phyloP scores from a whole-genome alignment of 2,888 invertebrate genomes.

The Eristalinus sepulchralis region DNA sequence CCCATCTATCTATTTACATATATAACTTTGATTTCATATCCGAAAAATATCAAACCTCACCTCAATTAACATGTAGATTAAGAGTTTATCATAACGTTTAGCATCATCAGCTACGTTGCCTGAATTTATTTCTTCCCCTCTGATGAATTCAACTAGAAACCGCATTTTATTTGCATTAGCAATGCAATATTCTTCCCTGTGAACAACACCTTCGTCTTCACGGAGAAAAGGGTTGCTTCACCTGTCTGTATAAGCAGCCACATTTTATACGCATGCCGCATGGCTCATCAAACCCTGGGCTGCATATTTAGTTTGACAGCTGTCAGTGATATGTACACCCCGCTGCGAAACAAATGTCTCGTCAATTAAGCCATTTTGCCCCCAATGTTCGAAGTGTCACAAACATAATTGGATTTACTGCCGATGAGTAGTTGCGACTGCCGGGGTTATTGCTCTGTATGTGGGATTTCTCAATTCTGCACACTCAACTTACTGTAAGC shows the following conservation, averaged over 20 bases:
- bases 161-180: constrained; percentile 36
- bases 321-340: constrained; percentile 25
- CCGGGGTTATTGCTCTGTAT: constrained; percentile 22
- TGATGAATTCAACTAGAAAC: neutral
- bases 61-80: constrained; percentile 8
- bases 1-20: too few relatives aligned
- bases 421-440: neutral
- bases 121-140: constrained; percentile 1
- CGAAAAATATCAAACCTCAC: neutral
- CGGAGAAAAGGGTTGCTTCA: neutral
- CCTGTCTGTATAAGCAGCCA: constrained; percentile 22
- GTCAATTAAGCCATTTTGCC: constrained; percentile 32
- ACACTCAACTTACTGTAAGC: neutral
- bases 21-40: neutral
- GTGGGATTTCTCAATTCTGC: neutral
- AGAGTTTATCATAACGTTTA: constrained; percentile 11
- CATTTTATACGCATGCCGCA: neutral
- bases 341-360: constrained; percentile 7
- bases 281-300: constrained; percentile 12
- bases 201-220: neutral
- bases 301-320: constrained; percentile 46
- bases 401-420: constrained; percentile 30
- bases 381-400: constrained; percentile 21
- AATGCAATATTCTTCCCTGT: neutral
- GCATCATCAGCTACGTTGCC: neutral